phyloP scores from a whole-genome alignment of 2,113 vertebrate species.

The Mobula hypostoma region DNA sequence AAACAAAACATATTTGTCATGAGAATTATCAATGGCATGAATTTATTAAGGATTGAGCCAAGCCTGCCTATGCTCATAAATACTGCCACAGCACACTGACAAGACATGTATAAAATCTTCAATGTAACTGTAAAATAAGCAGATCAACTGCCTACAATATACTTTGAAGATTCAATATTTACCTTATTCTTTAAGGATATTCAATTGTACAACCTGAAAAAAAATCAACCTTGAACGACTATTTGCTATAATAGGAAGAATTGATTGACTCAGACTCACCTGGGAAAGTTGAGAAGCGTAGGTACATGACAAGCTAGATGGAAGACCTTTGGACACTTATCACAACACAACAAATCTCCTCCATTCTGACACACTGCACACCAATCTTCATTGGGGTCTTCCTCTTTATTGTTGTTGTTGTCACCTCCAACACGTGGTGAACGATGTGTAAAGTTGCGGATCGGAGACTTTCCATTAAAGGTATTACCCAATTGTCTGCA shows the following conservation, averaged over 20 bases:
- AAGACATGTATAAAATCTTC: no score
- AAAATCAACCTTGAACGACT: neutral
- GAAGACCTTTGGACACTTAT: slow-evolving; percentile 96
- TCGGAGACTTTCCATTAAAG: slow-evolving; percentile 73
- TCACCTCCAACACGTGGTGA: slow-evolving; percentile 54
- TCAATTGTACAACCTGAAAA: no score
- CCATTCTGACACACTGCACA: slow-evolving; percentile 96
- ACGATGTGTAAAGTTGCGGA: slow-evolving; percentile 61
- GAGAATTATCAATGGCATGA: no score
- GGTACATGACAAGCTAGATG: slow-evolving; percentile 96
- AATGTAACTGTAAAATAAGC: no score
- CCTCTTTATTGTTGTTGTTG: slow-evolving; percentile 68
- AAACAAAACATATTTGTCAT: no score
- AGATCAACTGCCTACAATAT: no score
- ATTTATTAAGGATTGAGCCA: no score
- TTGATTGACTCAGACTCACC: slow-evolving; percentile 51
- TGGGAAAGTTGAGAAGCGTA: slow-evolving; percentile 78
- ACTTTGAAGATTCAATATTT: no score
- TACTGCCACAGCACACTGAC: no score
- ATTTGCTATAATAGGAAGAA: neutral
- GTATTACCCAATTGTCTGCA: slow-evolving; percentile 56
- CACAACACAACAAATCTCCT: slow-evolving; percentile 89
- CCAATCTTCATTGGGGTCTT: slow-evolving; percentile 98
- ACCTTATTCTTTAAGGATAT: no score
- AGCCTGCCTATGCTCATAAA: no score